Conservation (phyloP, 2,888 invertebrate genomes). For the Laspeyria flexula region DNA sequence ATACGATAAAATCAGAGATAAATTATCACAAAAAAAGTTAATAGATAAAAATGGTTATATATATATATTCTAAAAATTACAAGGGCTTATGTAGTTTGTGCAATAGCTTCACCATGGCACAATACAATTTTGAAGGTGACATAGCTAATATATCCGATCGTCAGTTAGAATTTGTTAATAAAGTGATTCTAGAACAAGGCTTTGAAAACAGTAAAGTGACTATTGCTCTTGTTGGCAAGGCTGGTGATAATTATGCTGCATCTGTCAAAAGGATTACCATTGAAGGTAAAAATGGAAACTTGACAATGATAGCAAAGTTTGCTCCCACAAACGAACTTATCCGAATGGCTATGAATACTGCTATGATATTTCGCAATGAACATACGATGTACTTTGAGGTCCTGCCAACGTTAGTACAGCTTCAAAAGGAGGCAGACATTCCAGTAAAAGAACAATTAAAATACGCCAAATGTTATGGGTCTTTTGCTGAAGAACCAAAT, state of each 20-base stretch:
- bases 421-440: slow-evolving; percentile 51
- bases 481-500: slow-evolving; percentile 39
- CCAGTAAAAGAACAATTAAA: slow-evolving; percentile 48
- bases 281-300: slow-evolving; percentile 37
- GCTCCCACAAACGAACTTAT: slow-evolving; percentile 44
- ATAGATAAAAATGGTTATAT: neutral
- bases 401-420: slow-evolving; percentile 49
- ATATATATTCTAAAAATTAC: neutral
- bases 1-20: too few species aligned
- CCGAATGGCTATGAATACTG: slow-evolving; percentile 33
- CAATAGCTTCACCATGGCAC: slow-evolving; percentile 34
- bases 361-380: slow-evolving; percentile 53
- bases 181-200: slow-evolving; percentile 48
- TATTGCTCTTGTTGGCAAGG: slow-evolving; percentile 46
- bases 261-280: slow-evolving; percentile 47
- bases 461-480: slow-evolving; percentile 57
- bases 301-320: slow-evolving; percentile 59
- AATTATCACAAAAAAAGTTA: too few species aligned
- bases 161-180: slow-evolving; percentile 52
- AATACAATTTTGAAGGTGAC: slow-evolving; percentile 49
- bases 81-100: neutral
- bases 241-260: slow-evolving; percentile 56
- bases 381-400: slow-evolving; percentile 51
- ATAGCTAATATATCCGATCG: slow-evolving; percentile 34
- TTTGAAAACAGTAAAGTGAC: slow-evolving; percentile 43